These are phyloP conservation scores for Neodiprion virginianus DNA, from an alignment of 1,140 invertebrate genomes.

Conservation along the genomic window DNA sequence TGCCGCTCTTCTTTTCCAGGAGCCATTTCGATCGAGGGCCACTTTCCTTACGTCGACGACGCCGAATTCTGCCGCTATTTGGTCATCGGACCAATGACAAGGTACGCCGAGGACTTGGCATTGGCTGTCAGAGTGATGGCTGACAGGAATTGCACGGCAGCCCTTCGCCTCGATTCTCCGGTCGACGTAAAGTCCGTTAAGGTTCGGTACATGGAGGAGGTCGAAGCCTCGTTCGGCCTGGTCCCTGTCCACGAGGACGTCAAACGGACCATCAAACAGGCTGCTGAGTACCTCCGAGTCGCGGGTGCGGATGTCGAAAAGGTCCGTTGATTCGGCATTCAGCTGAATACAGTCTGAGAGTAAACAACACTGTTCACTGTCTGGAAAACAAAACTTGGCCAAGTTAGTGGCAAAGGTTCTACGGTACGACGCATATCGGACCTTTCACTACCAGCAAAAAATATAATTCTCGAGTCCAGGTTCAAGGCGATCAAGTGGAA, in stretches of 20 bases:
- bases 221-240: constrained; percentile 61
- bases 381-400: constrained; percentile 8
- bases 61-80: constrained; percentile 59
- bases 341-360: constrained; percentile 9
- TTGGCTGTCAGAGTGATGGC: constrained; percentile 69
- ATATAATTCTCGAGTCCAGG: no score
- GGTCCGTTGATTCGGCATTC: constrained; percentile 38
- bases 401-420: no score
- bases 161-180: constrained; percentile 58
- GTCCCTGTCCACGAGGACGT: constrained; percentile 62
- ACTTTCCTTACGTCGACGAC: constrained; percentile 64
- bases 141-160: constrained; percentile 38
- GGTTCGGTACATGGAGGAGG: constrained; percentile 71
- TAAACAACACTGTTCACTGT: constrained; percentile 20
- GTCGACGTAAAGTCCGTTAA: constrained; percentile 69
- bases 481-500: no score
- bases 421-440: no score
- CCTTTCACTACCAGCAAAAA: no score
- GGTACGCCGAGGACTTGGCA: constrained; percentile 78
- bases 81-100: constrained; percentile 79
- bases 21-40: constrained; percentile 64
- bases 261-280: constrained; percentile 55
- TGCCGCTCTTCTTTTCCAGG: constrained; percentile 46
- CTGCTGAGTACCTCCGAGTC: constrained; percentile 54
- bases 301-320: constrained; percentile 44